Conservation (phyloP, 2,797 vertebrate species). For the Mormyrus hasselquistii region DNA sequence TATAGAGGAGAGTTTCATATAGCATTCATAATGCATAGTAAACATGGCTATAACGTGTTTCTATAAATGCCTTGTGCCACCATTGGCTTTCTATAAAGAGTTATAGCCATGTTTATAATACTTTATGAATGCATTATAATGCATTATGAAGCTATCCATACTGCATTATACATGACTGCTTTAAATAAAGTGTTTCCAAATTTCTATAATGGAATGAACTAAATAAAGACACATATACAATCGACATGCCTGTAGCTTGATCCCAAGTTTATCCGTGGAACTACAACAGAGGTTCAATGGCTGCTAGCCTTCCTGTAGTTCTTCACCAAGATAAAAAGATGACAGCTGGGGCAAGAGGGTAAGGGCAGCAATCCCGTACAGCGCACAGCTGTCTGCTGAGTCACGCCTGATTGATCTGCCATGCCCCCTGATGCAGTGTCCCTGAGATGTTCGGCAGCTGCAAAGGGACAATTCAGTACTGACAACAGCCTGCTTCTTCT, state of each 20-base stretch:
- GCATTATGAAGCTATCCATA: background rate
- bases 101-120: background rate
- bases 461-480: background rate
- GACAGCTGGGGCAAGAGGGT: background rate
- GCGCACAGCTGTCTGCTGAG: constrained; percentile 1
- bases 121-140: background rate
- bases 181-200: background rate
- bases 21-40: background rate
- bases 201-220: background rate
- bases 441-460: background rate
- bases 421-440: background rate
- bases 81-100: background rate
- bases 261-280: background rate
- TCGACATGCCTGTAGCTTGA: background rate
- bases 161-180: background rate
- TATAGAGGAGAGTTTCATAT: background rate
- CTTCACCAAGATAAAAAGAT: background rate
- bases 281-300: background rate
- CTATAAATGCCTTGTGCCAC: background rate
- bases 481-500: background rate
- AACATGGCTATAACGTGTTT: background rate
- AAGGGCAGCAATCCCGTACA: background rate
- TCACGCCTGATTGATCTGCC: background rate
- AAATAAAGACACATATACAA: background rate
- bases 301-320: background rate